Evolutionary conservation across 2,888 invertebrate species (phyloP), one percentile per base, ranked within the genome.

Genomic region (Tanypteryx hageni): DNA sequence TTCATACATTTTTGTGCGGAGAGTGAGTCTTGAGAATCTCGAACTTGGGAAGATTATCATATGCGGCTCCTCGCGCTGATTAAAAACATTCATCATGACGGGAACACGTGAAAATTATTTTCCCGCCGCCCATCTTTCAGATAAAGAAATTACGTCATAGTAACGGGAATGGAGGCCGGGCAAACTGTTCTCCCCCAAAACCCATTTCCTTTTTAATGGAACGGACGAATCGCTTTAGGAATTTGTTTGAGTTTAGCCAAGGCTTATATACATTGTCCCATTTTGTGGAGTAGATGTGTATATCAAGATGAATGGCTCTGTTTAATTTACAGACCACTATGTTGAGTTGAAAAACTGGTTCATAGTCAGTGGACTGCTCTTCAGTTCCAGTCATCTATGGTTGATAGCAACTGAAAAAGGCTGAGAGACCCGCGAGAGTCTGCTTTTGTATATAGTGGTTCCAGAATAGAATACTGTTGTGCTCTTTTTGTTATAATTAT

Each of bases 291-390:
- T 27, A n/a, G n/a, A 64, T 27, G 64, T 64, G n/a, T 31, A 2
- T 31, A 9, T 64, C 89, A n/a, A 64, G 89, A 89, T 89, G 44
- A 64, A 89, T 89, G 89, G 89, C 10, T 31, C 89, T 11, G 64
- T 89, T 89, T 44, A 89, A 89, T 68, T 89, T 59, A 89, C 31
- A 89, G n/a, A n/a, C n/a, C 89, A 89, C 89, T 27, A 56, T 44
- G 8, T 44, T 22, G 27, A 58, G 85, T 59, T 59, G 61, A 56
- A 64, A 89, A 89, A 61, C 89, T 89, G 89, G 44, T 89, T 64
- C 89, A 9, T 9, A 83, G 18, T 44, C 56, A 9, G n/a, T 64
- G 14, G 59, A 31, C 85, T 56, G 61, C 18, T 89, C 44, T 18
- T 64, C 76, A n/a, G n/a, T n/a, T 68, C 22, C n/a, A 9, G 64